These are phyloP conservation scores for Coryphaenoides rupestris DNA, from an alignment of 2,113 vertebrate genomes.

Conservation along the genomic window DNA sequence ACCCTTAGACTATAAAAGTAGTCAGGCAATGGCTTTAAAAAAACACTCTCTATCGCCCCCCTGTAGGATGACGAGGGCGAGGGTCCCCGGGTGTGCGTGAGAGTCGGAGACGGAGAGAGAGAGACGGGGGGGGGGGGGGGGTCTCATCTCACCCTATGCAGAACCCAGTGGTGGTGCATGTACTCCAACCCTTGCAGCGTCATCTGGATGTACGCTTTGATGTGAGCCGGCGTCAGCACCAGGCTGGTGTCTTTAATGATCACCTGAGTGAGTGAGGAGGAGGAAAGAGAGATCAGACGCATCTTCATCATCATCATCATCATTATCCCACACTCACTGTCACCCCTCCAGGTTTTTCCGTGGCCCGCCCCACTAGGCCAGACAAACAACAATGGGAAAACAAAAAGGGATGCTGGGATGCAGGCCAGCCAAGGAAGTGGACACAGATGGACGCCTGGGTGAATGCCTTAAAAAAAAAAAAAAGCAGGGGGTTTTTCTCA, in stretches of 20 bases:
- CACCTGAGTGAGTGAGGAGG: conserved; percentile 83
- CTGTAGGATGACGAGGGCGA: no score
- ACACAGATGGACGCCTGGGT: no score
- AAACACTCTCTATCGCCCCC: no score
- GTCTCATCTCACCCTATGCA: conserved; percentile 92
- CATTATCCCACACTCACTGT: neutral
- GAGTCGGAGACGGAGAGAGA: neutral
- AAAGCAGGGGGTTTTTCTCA: neutral
- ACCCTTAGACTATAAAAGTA: no score
- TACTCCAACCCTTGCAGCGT: conserved; percentile 96
- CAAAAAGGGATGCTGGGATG: no score
- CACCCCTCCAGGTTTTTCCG: no score
- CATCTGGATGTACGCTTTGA: conserved; percentile 97
- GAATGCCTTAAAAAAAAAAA: neutral
- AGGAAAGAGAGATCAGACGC: conserved; percentile 1
- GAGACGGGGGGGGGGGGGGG: neutral
- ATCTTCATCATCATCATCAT: no score
- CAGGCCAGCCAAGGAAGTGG: no score
- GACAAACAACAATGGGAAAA: no score
- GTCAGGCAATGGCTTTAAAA: no score
- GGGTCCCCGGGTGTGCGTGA: no score
- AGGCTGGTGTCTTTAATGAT: conserved; percentile 97
- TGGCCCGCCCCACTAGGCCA: no score
- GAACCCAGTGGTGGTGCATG: conserved; percentile 93
- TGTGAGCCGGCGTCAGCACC: conserved; percentile 91